These are phyloP conservation scores for Aphidoletes aphidimyza DNA, from an alignment of 2,888 invertebrate species.

Conservation along the genomic window DNA sequence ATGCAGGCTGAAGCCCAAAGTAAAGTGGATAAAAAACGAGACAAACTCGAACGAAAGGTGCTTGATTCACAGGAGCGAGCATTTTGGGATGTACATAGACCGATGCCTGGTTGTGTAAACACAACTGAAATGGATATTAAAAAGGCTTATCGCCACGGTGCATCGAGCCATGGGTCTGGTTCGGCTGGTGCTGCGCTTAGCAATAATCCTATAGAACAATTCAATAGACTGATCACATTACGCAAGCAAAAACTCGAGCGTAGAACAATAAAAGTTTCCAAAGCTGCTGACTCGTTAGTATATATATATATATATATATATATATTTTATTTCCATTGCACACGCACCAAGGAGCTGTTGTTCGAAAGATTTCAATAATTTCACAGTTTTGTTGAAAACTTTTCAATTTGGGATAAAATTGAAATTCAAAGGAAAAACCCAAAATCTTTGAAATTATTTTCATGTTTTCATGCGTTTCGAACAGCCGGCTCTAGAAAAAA, in stretches of 20 bases:
- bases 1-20: conserved; percentile 81
- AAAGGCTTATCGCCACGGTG: conserved; percentile 81
- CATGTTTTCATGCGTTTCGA: conserved; percentile 53
- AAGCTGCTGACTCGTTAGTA: conserved; percentile 93
- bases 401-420: no score
- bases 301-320: no score
- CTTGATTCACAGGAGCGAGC: conserved; percentile 98
- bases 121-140: conserved; percentile 98
- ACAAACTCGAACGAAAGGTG: conserved; percentile 97
- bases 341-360: neutral
- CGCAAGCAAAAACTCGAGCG: conserved; percentile 84
- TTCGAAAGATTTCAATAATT: no score
- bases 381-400: no score
- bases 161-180: conserved; percentile 66
- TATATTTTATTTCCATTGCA: neutral
- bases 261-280: conserved; percentile 89
- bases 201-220: conserved; percentile 66
- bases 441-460: no score
- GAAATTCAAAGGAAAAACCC: no score
- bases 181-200: conserved; percentile 65
- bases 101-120: conserved; percentile 99
- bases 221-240: conserved; percentile 76
- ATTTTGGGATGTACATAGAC: conserved; percentile 99
- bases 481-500: no score
- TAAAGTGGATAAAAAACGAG: conserved; percentile 94